These are phyloP conservation scores for Phylloscopus whistleri DNA, from an alignment of 2,113 vertebrate genomes.

Conservation along the genomic window DNA sequence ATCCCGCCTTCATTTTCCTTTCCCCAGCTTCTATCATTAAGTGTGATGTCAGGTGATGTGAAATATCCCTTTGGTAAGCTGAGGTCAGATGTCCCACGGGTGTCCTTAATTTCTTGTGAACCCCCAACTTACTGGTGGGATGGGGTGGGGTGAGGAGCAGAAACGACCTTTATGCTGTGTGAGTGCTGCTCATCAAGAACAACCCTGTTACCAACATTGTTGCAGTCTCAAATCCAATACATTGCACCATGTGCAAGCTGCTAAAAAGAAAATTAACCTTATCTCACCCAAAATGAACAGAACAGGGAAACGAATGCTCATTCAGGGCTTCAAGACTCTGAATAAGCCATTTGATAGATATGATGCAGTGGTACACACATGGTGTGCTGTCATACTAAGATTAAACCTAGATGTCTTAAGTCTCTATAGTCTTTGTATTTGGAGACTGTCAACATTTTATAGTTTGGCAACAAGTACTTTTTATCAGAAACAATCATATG, in stretches of 20 bases:
- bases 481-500: not conserved
- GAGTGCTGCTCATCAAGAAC: not conserved
- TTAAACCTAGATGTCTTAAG: not conserved
- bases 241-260: not conserved
- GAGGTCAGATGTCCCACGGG: not conserved
- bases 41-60: not conserved
- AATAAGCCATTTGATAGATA: not conserved
- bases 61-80: not conserved
- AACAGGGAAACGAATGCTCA: not conserved
- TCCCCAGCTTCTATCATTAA: not conserved
- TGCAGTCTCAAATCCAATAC: not conserved
- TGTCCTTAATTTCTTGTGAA: not conserved
- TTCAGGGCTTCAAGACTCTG: not conserved
- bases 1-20: not conserved
- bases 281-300: not conserved
- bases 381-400: not conserved
- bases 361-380: not conserved
- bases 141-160: not conserved
- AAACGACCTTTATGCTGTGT: not conserved
- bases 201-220: no score
- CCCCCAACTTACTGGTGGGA: rapidly evolving
- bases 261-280: not conserved
- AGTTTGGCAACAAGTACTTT: not conserved
- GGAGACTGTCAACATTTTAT: not conserved
- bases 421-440: not conserved